phyloP scores from a whole-genome alignment of 2,113 vertebrate genomes.

The Tichodroma muraria region DNA sequence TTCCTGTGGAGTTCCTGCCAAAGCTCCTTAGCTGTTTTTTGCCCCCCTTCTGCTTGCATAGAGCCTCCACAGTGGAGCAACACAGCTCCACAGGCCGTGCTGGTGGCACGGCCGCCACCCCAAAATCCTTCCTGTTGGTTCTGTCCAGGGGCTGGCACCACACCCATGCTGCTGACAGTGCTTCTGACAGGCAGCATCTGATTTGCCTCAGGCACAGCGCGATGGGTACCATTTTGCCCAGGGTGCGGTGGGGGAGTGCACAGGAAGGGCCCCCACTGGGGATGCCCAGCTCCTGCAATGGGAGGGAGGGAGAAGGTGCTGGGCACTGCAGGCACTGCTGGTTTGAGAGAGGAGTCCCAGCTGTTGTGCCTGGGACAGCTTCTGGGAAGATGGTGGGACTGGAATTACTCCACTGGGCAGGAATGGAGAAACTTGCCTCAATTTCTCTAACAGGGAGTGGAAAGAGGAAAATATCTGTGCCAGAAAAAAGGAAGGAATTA shows the following conservation, averaged over 20 bases:
- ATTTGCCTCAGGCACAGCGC: not conserved
- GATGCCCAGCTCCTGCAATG: not conserved
- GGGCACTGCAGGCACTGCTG: not conserved
- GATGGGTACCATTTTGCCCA: rapidly evolving
- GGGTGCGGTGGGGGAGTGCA: rapidly evolving
- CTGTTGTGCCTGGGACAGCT: not conserved
- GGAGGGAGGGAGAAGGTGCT: not conserved
- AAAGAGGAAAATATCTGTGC: not conserved
- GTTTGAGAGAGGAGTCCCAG: not conserved
- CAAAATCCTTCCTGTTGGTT: not conserved
- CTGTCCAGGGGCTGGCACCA: not conserved
- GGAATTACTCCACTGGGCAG: not conserved
- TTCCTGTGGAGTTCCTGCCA: not conserved
- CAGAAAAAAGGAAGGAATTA: not conserved
- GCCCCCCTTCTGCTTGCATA: not conserved
- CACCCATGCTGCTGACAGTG: not conserved
- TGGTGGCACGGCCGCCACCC: not conserved
- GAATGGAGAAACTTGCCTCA: not conserved
- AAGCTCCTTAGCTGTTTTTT: not conserved
- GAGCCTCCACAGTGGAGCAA: not conserved
- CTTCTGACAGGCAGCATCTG: not conserved
- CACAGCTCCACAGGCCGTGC: no score
- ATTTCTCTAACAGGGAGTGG: not conserved
- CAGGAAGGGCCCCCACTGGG: rapidly evolving
- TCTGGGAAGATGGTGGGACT: not conserved